These are phyloP conservation scores for Drosophila nasuta DNA, from an alignment of 1,140 invertebrate genomes.

Conservation along the genomic window DNA sequence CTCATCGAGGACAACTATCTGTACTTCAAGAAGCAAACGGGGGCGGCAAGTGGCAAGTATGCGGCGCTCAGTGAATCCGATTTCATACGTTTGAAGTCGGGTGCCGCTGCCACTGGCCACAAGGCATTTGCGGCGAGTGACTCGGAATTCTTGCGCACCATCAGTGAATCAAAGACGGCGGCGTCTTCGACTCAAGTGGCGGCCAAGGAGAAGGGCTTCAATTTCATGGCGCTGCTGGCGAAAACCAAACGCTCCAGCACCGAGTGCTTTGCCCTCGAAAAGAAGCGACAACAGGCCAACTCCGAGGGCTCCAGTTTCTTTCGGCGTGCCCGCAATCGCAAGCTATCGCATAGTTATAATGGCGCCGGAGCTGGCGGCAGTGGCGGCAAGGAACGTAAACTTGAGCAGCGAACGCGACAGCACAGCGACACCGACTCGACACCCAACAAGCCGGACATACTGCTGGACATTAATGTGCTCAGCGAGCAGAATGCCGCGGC, in stretches of 20 bases:
- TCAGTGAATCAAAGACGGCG: constrained; percentile 50
- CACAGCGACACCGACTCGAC: constrained; percentile 81
- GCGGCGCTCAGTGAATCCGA: constrained; percentile 80
- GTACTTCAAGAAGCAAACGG: constrained; percentile 78
- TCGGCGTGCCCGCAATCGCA: constrained; percentile 73
- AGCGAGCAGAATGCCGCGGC: constrained; percentile 63
- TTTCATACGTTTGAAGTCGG: constrained; percentile 75
- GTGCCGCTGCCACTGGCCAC: constrained; percentile 46
- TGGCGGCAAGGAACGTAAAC: constrained; percentile 68
- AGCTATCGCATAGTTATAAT: constrained; percentile 82
- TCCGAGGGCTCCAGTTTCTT: constrained; percentile 79
- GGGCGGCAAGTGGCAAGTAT: constrained; percentile 57
- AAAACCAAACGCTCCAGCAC: constrained; percentile 80
- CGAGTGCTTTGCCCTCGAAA: constrained; percentile 77
- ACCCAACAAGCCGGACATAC: constrained; percentile 80
- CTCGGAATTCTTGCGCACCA: constrained; percentile 77
- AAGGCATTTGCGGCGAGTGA: constrained; percentile 77
- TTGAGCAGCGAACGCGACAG: constrained; percentile 67
- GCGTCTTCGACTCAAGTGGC: constrained; percentile 41
- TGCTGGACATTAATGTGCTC: constrained; percentile 81
- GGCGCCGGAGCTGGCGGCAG: constrained; percentile 40
- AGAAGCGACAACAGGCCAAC: constrained; percentile 74
- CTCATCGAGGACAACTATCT: constrained; percentile 84
- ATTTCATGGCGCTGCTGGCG: constrained; percentile 67
- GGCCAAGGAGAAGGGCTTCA: constrained; percentile 75